A percentile compares a stretch with the other conserved stretches of the same genome.
These are phyloP conservation scores for Drosophila equinoxialis DNA, from an alignment of 1,140 invertebrate species.

Conservation along the genomic window DNA sequence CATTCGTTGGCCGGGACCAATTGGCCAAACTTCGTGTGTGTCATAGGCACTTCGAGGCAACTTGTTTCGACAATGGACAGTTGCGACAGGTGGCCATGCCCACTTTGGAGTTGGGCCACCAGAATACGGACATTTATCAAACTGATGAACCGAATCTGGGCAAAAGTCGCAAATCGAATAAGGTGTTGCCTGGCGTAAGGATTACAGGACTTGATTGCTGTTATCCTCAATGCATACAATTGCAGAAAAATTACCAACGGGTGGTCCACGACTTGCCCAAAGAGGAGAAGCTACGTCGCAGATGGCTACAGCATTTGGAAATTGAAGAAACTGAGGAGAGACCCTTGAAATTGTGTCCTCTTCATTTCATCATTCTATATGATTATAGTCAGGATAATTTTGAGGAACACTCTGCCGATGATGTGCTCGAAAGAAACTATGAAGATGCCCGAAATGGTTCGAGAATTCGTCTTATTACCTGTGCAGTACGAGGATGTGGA, in stretches of 20 bases:
- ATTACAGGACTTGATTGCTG: conserved; percentile 31
- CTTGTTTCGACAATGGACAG: conserved; percentile 30
- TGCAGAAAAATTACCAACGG: conserved; percentile 34
- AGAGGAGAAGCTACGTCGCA: conserved; percentile 23
- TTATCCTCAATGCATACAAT: conserved; percentile 56
- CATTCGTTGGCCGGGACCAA: conserved; percentile 12
- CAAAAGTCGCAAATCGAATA: conserved; percentile 11
- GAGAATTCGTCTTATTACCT: conserved; percentile 45
- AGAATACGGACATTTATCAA: conserved; percentile 33
- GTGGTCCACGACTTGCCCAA: conserved; percentile 38
- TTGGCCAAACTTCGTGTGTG: conserved; percentile 46
- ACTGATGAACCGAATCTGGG: conserved; percentile 1
- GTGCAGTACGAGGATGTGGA: conserved; percentile 50
- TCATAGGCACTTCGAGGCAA: conserved; percentile 52
- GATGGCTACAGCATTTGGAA: conserved; percentile 45
- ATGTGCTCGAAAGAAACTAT: conserved; percentile 35
- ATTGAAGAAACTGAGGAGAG: conserved; percentile 15
- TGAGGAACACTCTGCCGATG: conserved; percentile 26
- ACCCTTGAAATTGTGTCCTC: conserved; percentile 42
- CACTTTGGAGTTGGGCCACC: conserved; percentile 62
- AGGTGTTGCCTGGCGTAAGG: not conserved
- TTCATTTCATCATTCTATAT: conserved; percentile 54
- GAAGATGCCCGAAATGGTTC: conserved; percentile 37
- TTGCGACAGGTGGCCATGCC: conserved; percentile 47
- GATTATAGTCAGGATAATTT: conserved; percentile 45